A percentile compares a stretch with the other conserved stretches of the same genome.
Evolutionary conservation across 2,888 invertebrate species (phyloP).

Genomic region (Dromius quadrimaculatus): DNA sequence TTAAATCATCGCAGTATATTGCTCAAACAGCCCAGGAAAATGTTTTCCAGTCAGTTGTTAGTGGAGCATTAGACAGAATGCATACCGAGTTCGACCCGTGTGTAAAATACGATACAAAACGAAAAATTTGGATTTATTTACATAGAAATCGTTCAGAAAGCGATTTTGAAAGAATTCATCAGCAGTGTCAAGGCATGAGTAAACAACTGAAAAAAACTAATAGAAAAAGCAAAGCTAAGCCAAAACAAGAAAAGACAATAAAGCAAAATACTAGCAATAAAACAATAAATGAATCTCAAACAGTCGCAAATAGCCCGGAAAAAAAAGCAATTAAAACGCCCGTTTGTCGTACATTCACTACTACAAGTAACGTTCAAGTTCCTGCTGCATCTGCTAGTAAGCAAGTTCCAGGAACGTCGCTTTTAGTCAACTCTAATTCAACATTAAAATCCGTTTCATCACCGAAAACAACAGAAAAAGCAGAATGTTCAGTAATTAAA

Average conservation of each 20-base stretch:
- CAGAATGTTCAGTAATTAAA: constrained; percentile 53
- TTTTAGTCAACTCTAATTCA: constrained; percentile 64
- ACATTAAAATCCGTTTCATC: constrained; percentile 53
- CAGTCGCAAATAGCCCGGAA: constrained; percentile 43
- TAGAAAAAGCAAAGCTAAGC: constrained; percentile 65
- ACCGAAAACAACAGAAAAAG: constrained; percentile 53
- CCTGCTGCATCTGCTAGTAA: constrained; percentile 61
- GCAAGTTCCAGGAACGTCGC: constrained; percentile 65
- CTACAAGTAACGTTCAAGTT: constrained; percentile 57
- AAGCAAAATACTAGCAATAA: constrained; percentile 61
- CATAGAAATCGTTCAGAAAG: constrained; percentile 78
- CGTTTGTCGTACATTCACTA: constrained; percentile 47
- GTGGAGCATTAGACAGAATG: constrained; percentile 90
- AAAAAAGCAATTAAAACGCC: constrained; percentile 52
- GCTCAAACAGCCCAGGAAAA: constrained; percentile 71
- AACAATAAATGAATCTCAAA: constrained; percentile 54
- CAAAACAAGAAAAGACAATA: constrained; percentile 67
- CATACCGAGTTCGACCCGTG: constrained; percentile 93
- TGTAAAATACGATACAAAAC: constrained; percentile 91
- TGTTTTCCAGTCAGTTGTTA: constrained; percentile 84
- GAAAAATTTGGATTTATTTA: constrained; percentile 96
- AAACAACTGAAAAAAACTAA: constrained; percentile 69
- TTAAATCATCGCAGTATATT: constrained; percentile 77
- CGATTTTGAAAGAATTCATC: constrained; percentile 76
- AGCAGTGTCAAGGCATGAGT: constrained; percentile 74